Conservation (phyloP, 1,140 invertebrate genomes). For the Drosophila hydei region DNA sequence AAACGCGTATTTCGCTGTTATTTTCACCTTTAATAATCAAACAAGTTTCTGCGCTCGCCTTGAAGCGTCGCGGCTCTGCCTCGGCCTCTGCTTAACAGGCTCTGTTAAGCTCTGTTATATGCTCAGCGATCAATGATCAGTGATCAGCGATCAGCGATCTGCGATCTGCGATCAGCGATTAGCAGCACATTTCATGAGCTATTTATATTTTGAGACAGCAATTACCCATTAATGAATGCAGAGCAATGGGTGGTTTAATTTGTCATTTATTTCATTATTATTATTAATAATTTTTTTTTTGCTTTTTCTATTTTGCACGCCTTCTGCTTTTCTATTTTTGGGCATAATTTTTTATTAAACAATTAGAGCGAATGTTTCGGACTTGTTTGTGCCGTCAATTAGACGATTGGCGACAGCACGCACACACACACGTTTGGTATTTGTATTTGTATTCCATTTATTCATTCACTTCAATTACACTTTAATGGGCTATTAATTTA, state of each 20-base stretch:
- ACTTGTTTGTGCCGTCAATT: conserved; percentile 55
- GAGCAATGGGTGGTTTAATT: conserved; percentile 20
- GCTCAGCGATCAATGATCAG: neutral
- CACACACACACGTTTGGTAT: neutral
- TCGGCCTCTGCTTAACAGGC: neutral
- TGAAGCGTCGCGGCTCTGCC: neutral
- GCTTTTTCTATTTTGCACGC: conserved; percentile 45
- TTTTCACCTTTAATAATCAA: conserved; percentile 12
- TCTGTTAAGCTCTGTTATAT: too few species aligned
- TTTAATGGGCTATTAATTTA: conserved; percentile 61
- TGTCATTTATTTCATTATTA: conserved; percentile 7
- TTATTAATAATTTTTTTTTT: conserved; percentile 12
- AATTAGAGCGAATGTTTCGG: conserved; percentile 46
- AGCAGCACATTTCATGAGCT: conserved; percentile 7
- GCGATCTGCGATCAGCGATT: neutral
- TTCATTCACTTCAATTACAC: conserved; percentile 66
- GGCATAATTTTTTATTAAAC: conserved; percentile 75
- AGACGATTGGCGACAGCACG: conserved; percentile 28
- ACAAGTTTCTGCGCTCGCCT: conserved; percentile 24
- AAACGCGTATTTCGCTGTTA: conserved; percentile 3
- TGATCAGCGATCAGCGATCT: neutral
- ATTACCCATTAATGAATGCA: conserved; percentile 45
- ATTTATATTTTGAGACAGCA: conserved; percentile 13
- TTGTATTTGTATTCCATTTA: conserved; percentile 44
- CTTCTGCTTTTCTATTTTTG: conserved; percentile 57